Evolutionary conservation across 2,113 vertebrate species (phyloP).

Genomic region (Leuciscus idus): DNA sequence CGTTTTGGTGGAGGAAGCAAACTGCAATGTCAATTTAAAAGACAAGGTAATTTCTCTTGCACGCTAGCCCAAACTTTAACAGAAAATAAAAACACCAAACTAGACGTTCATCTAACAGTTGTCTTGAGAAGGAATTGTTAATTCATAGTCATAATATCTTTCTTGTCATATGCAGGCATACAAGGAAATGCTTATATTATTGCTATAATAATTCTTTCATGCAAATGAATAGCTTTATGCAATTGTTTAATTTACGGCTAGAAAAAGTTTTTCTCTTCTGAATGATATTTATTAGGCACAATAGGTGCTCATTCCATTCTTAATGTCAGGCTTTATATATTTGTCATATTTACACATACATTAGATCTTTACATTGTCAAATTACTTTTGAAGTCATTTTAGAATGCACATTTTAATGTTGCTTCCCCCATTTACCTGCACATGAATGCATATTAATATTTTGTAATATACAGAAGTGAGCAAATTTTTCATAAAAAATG

Average conservation of each 20-base stretch:
- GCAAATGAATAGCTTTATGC: neutral
- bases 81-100: neutral
- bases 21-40: constrained; percentile 77
- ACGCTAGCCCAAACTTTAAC: neutral
- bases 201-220: neutral
- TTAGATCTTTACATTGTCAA: neutral
- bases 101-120: neutral
- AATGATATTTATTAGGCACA: neutral
- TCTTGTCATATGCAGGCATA: neutral
- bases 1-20: constrained; percentile 81
- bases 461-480: neutral
- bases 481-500: no score
- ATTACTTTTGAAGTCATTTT: neutral
- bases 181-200: neutral
- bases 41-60: constrained; percentile 78
- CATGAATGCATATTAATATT: neutral
- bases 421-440: neutral
- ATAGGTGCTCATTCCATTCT: neutral
- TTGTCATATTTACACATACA: neutral
- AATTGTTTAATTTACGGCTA: neutral
- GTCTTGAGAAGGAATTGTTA: neutral
- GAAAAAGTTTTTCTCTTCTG: neutral
- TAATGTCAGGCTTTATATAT: neutral
- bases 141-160: neutral
- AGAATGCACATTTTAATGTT: neutral